A percentile compares a stretch with the other conserved stretches of the same genome.
Evolutionary conservation across 1,140 invertebrate species (phyloP).

Genomic region (Pogonognathellus flavescens): DNA sequence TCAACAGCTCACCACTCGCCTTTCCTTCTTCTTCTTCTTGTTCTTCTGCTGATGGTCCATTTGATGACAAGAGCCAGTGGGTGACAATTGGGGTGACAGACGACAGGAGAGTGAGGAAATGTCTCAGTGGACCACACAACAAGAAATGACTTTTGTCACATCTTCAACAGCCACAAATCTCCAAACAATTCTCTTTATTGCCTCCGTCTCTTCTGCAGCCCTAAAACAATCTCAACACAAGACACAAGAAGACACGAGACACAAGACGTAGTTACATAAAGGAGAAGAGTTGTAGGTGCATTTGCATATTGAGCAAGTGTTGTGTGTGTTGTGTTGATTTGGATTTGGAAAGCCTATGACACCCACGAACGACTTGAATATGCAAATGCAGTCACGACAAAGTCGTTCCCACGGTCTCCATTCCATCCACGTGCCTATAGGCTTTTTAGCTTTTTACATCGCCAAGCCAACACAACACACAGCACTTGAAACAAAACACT

Average conservation of each 20-base stretch:
- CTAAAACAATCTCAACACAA: too few relatives aligned
- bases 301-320: too few relatives aligned
- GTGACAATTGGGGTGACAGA: neutral
- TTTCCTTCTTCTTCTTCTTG: too few relatives aligned
- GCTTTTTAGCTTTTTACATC: neutral
- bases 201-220: too few relatives aligned
- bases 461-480: neutral
- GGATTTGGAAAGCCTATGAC: neutral
- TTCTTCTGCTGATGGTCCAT: too few relatives aligned
- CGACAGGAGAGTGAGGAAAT: neutral
- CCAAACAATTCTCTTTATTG: too few relatives aligned
- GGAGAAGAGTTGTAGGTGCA: too few relatives aligned
- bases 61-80: neutral
- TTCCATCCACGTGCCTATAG: slow-evolving; percentile 36
- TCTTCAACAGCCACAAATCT: neutral
- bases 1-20: too few relatives aligned
- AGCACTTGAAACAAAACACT: too few relatives aligned
- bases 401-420: slow-evolving; percentile 41
- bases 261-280: too few relatives aligned
- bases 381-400: slow-evolving; percentile 31
- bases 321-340: neutral
- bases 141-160: too few relatives aligned
- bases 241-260: too few relatives aligned
- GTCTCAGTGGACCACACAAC: neutral
- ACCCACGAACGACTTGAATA: slow-evolving; percentile 33